A percentile compares a stretch with the other conserved stretches of the same genome.
These are phyloP conservation scores for Smittia sp. DNA, from an alignment of 2,888 invertebrate genomes.

Conservation along the genomic window DNA sequence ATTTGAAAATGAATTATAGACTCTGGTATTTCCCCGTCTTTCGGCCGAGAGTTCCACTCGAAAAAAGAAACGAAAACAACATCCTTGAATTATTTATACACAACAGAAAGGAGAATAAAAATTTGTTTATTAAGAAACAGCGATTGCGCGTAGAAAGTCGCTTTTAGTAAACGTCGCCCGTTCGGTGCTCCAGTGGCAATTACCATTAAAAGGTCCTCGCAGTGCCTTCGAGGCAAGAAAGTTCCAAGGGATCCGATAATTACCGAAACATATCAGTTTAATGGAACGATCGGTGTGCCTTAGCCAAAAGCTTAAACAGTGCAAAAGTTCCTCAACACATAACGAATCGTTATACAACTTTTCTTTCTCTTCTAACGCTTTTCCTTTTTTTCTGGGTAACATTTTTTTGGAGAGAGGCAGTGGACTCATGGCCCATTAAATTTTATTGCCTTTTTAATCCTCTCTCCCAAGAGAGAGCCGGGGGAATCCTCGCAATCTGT, in stretches of 20 bases:
- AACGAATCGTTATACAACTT: constrained; percentile 21
- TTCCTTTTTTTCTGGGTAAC: neutral
- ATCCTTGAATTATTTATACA: constrained; percentile 16
- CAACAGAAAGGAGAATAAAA: neutral
- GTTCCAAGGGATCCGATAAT: neutral
- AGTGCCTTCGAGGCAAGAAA: neutral
- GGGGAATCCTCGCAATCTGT: constrained; percentile 9
- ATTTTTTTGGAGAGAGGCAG: neutral
- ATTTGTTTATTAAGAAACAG: constrained; percentile 16
- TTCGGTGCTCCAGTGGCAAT: neutral
- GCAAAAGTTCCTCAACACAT: no score
- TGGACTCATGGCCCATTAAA: neutral
- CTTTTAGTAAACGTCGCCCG: neutral
- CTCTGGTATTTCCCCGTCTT: neutral
- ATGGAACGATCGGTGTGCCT: neutral
- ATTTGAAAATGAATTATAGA: neutral
- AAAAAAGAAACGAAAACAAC: neutral
- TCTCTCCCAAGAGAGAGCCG: neutral
- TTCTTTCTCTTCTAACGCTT: neutral
- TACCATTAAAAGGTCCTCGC: neutral
- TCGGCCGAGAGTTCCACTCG: neutral
- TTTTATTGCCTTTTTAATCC: neutral
- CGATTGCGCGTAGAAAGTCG: constrained; percentile 11
- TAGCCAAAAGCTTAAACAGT: no score
- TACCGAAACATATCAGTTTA: neutral